phyloP scores from a whole-genome alignment of 2,888 invertebrate genomes.

The Tolmerus cingulatus region DNA sequence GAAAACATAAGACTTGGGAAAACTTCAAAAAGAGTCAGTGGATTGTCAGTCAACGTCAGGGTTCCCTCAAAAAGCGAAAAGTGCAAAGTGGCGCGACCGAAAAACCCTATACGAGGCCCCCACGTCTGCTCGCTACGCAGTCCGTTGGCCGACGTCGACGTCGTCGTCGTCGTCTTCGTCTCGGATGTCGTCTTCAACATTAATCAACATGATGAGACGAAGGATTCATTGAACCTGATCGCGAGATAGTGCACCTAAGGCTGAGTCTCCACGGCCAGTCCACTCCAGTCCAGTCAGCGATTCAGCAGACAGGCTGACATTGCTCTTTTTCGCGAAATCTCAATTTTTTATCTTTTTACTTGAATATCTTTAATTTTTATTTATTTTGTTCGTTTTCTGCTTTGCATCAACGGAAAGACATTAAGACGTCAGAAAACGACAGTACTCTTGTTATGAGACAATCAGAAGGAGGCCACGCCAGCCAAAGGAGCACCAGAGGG shows the following conservation, averaged over 20 bases:
- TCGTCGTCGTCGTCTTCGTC: background rate
- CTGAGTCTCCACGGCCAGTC: background rate
- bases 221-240: conserved; percentile 32
- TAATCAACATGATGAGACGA: background rate
- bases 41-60: background rate
- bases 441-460: conserved; percentile 17
- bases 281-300: background rate
- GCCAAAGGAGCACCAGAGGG: background rate
- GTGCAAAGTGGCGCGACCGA: background rate
- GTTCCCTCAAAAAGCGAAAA: background rate
- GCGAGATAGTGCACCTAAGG: background rate
- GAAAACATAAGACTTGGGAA: background rate
- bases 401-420: conserved; percentile 26
- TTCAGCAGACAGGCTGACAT: background rate
- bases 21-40: background rate
- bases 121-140: background rate
- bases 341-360: background rate
- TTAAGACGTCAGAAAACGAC: conserved; percentile 35
- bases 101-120: background rate
- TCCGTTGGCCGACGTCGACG: background rate
- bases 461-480: conserved; percentile 4
- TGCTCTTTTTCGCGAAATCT: background rate
- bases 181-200: conserved; percentile 2
- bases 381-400: background rate
- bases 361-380: background rate